Evolutionary conservation across 1,140 invertebrate species (phyloP).

Genomic region (Bradysia coprophila): DNA sequence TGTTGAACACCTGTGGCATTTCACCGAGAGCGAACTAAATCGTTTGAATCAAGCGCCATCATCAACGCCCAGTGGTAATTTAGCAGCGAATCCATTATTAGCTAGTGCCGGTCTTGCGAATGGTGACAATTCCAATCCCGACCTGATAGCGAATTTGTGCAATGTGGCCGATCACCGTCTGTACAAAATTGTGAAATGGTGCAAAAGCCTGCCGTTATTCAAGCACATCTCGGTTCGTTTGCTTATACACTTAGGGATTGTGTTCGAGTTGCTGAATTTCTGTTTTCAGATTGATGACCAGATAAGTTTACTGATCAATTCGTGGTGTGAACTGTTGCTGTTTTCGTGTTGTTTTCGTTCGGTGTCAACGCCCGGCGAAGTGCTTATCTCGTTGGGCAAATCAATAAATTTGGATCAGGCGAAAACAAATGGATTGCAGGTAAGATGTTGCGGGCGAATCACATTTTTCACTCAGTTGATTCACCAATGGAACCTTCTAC

Average conservation of each 20-base stretch:
- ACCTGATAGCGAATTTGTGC: constrained; percentile 74
- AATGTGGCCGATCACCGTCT: constrained; percentile 88
- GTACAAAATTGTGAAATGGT: constrained; percentile 98
- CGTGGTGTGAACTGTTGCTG: constrained; percentile 89
- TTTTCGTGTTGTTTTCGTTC: constrained; percentile 85
- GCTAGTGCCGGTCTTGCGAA: constrained; percentile 38
- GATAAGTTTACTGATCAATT: constrained; percentile 89
- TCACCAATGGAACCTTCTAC: not conserved
- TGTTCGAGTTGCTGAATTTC: constrained; percentile 7
- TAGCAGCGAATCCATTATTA: constrained; percentile 34
- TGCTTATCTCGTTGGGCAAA: constrained; percentile 57
- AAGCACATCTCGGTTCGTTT: constrained; percentile 75
- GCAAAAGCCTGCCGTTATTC: constrained; percentile 89
- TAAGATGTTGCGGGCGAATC: constrained; percentile 6
- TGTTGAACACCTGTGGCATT: constrained; percentile 85
- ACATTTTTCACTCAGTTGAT: not conserved
- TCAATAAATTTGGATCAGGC: constrained; percentile 46
- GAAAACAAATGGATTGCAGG: constrained; percentile 29
- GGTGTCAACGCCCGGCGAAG: constrained; percentile 69
- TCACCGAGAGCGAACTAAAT: constrained; percentile 50
- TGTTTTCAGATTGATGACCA: constrained; percentile 78
- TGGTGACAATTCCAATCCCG: constrained; percentile 49
- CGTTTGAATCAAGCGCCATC: constrained; percentile 28
- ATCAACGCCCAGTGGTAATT: constrained; percentile 11
- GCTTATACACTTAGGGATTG: not conserved